Percentiles rank a stretch among this genome's conserved stretches.
Evolutionary conservation across 2,113 vertebrate species (phyloP).

Genomic region (Romanogobio albipinnatus): DNA sequence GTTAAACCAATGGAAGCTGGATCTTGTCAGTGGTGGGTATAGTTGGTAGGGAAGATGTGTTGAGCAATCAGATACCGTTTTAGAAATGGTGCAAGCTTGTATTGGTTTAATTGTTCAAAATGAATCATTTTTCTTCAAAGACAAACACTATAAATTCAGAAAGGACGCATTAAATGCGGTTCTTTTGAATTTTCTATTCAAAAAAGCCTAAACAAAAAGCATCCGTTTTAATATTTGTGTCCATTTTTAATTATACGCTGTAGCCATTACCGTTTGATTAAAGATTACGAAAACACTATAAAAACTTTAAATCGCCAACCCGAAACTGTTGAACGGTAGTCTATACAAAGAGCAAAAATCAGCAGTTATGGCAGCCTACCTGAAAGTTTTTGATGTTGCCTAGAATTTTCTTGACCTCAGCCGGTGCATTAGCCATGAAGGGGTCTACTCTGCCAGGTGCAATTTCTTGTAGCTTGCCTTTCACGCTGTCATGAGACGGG

Average conservation of each 20-base stretch:
- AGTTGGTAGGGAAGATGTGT: too few relatives aligned
- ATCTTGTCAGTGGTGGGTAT: too few relatives aligned
- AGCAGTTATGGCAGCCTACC: constrained; percentile 12
- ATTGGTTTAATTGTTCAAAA: too few relatives aligned
- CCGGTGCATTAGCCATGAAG: constrained; percentile 55
- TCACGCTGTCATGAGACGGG: background rate
- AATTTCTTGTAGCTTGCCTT: constrained; percentile 37
- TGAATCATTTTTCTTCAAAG: too few relatives aligned
- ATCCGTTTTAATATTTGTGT: too few relatives aligned
- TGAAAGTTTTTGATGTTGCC: constrained; percentile 59
- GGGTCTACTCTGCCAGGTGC: constrained; percentile 53
- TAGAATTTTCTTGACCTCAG: constrained; percentile 61
- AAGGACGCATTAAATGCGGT: background rate
- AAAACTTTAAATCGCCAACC: background rate
- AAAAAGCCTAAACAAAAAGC: background rate
- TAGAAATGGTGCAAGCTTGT: too few relatives aligned
- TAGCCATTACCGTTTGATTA: background rate
- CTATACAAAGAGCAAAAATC: background rate
- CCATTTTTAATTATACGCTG: background rate
- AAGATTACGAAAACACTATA: background rate
- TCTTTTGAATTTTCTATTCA: background rate
- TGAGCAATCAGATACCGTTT: too few relatives aligned
- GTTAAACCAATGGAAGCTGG: too few relatives aligned
- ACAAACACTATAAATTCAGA: background rate
- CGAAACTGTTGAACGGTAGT: background rate